Evolutionary conservation across 2,888 invertebrate genomes (phyloP), one percentile per base, ranked within the genome.

Genomic region (Perizoma affinitatum): DNA sequence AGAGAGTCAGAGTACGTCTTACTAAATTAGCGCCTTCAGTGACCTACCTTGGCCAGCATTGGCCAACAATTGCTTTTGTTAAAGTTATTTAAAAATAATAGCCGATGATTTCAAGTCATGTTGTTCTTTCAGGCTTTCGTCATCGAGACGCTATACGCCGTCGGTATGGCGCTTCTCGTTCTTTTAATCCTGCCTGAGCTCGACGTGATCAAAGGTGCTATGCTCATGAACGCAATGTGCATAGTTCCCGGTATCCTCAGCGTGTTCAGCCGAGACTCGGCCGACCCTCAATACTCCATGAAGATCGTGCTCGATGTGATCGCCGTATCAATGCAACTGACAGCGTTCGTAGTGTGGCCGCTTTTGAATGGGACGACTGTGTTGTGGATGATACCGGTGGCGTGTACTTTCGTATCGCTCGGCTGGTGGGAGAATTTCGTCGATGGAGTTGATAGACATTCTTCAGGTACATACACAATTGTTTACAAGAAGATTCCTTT

Each of bases 361-460:
- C 75, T 95, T 7, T 75, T 94, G 40, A 87, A 94, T 51, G 83
- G 88, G 3, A 86, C 87, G 0, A 79, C 86, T 2, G 66, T 79
- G 11, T 78, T 95, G 7, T 96, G 95, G 94, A 79, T 94, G 9
- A 93, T 95, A 63, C 95, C 96, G 0, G 68, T 95, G 4, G 94
- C 96, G 4, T 88, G 96, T 53, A 71, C 96, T 38, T 87, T 96
- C 35, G 93, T 95, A 56, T 97, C 97, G 0, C 88, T 95, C 48
- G 95, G 96, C 33, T 97, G 97, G 96, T 97, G 97, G 97, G 96
- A 96, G 80, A 97, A 97, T 83, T 97, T 94, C 80, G 93, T 96
- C 5, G 93, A 93, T 33, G 71, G 76, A 42, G 72, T 77, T 0
- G 84, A 82, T 57, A 82, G 73, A 57, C 68, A 83, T 57, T 79